Evolutionary conservation across 2,113 vertebrate species (phyloP).

Genomic region (Corvus moneduloides): DNA sequence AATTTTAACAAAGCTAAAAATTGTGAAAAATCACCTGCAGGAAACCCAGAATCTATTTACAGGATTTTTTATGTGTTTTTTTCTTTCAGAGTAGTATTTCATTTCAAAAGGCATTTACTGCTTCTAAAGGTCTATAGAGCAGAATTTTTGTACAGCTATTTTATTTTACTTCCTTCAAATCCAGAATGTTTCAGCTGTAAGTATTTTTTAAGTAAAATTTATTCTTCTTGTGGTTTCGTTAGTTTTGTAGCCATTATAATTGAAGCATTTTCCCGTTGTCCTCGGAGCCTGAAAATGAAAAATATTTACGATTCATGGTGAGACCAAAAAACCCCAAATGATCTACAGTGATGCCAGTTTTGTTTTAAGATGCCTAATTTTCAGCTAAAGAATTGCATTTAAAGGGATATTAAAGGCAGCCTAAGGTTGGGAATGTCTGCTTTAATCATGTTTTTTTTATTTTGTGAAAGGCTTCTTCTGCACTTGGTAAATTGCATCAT

Average conservation of each 20-base stretch:
- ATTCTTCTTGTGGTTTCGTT: not conserved
- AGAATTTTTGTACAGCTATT: not conserved
- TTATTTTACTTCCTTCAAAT: not conserved
- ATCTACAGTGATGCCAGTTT: not conserved
- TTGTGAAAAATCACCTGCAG: not conserved
- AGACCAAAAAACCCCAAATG: not conserved
- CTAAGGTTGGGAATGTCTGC: not conserved
- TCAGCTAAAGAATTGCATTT: not conserved
- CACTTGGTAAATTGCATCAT: slow-evolving; percentile 25
- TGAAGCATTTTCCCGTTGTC: not conserved
- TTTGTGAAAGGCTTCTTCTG: slow-evolving; percentile 1
- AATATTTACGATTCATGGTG: not conserved
- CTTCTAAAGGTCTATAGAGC: not conserved
- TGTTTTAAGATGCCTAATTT: not conserved
- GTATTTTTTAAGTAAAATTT: not conserved
- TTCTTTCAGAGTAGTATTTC: not conserved
- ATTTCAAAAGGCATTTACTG: not conserved
- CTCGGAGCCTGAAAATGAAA: not conserved
- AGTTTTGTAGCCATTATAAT: not conserved
- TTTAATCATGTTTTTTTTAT: not conserved
- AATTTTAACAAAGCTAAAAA: not conserved
- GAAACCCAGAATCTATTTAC: not conserved
- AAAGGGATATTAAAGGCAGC: not conserved
- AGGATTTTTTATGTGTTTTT: not conserved
- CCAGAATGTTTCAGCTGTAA: not conserved